Evolutionary conservation across 2,113 vertebrate genomes (phyloP).

Genomic region (Anser brachyrhynchus): DNA sequence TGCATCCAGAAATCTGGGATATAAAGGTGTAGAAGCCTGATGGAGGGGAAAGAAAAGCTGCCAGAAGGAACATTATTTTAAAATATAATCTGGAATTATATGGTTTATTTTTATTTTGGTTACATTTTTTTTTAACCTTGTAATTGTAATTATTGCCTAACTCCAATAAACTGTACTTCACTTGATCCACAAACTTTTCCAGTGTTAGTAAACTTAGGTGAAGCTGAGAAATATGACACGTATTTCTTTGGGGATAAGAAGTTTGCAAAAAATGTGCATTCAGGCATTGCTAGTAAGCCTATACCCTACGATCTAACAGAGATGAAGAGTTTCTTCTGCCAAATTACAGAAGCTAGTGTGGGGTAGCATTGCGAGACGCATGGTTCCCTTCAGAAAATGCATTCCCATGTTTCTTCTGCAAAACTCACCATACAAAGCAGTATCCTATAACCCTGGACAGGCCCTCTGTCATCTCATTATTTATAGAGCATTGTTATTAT

Average conservation of each 20-base stretch:
- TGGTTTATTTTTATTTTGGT: neutral
- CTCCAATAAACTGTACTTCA: neutral
- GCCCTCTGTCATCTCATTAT: neutral
- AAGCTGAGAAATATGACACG: neutral
- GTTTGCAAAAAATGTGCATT: neutral
- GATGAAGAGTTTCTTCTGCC: neutral
- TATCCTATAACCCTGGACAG: rapidly evolving
- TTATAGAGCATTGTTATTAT: neutral
- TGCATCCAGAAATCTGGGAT: neutral
- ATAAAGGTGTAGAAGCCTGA: neutral
- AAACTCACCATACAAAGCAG: neutral
- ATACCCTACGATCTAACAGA: neutral
- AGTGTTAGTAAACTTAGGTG: neutral
- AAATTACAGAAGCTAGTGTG: neutral
- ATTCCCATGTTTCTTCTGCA: rapidly evolving
- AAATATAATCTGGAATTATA: neutral
- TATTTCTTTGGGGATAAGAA: neutral
- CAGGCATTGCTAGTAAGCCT: neutral
- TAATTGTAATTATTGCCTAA: neutral
- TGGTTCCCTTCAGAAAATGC: neutral
- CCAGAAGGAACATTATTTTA: neutral
- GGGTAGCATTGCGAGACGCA: rapidly evolving
- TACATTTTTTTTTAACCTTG: neutral
- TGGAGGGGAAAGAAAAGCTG: neutral
- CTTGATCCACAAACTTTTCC: neutral